Conservation (phyloP, 2,888 invertebrate genomes). For the Phaedon cochleariae region DNA sequence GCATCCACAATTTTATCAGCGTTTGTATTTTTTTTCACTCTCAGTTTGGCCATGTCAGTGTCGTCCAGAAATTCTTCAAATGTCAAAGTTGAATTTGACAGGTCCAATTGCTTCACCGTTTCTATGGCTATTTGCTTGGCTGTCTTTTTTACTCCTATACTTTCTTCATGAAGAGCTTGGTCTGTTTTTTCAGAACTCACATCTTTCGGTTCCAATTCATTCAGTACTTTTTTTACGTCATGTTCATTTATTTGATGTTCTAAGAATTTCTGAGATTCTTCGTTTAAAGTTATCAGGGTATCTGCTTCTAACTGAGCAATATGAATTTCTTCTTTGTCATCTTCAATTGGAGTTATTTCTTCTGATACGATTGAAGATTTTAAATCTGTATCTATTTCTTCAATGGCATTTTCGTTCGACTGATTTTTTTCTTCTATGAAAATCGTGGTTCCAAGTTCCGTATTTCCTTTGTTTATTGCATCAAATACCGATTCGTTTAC, state of each 20-base stretch:
- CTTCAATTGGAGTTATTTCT: neutral
- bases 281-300: too few species aligned
- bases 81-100: constrained; percentile 26
- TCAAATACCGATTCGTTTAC: constrained; percentile 10
- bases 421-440: neutral
- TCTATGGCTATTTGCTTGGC: constrained; percentile 17
- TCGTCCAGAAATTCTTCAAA: constrained; percentile 32
- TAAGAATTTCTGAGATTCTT: neutral
- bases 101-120: constrained; percentile 14
- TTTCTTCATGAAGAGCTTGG: neutral
- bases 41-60: neutral
- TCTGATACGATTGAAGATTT: neutral
- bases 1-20: neutral
- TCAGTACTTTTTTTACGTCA: too few species aligned
- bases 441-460: too few species aligned
- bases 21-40: neutral
- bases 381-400: neutral
- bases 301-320: too few species aligned
- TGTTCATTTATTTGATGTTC: too few species aligned
- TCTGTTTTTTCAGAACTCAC: neutral
- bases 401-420: neutral
- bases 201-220: too few species aligned
- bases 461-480: constrained; percentile 1
- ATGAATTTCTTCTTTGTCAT: neutral
- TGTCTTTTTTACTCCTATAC: constrained; percentile 3